phyloP scores from a whole-genome alignment of 2,888 invertebrate species.

The Anthrax anthrax region DNA sequence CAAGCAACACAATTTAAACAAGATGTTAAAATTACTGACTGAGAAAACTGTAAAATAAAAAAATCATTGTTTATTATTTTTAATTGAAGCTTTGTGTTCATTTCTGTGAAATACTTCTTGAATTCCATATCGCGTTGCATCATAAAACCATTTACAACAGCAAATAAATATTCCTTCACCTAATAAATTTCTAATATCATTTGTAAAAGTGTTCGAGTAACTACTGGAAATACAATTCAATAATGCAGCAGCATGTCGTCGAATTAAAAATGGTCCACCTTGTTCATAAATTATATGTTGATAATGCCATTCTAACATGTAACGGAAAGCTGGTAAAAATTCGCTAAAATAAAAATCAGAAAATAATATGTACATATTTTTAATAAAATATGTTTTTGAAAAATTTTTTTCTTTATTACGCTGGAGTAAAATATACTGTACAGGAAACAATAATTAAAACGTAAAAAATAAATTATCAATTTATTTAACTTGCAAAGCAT shows the following conservation, averaged over 20 bases:
- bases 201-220: constrained; percentile 10
- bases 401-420: too few species aligned
- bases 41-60: constrained; percentile 24
- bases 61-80: background rate
- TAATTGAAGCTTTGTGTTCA: background rate
- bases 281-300: constrained; percentile 27
- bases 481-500: too few species aligned
- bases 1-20: constrained; percentile 24
- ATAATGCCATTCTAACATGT: constrained; percentile 32
- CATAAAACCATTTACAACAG: constrained; percentile 29
- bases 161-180: constrained; percentile 26
- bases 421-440: too few species aligned
- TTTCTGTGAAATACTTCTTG: constrained; percentile 21
- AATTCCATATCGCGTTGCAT: constrained; percentile 20
- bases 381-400: too few species aligned
- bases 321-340: constrained; percentile 28
- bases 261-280: constrained; percentile 27
- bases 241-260: constrained; percentile 32
- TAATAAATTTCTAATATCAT: constrained; percentile 13
- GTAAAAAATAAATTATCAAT: too few species aligned
- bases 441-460: background rate
- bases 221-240: constrained; percentile 23
- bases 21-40: constrained; percentile 26
- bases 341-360: constrained; percentile 19
- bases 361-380: too few species aligned